Base-by-base conservation (phyloP, 2,797 vertebrate genomes). In the Platyrinchus mystaceus region DNA sequence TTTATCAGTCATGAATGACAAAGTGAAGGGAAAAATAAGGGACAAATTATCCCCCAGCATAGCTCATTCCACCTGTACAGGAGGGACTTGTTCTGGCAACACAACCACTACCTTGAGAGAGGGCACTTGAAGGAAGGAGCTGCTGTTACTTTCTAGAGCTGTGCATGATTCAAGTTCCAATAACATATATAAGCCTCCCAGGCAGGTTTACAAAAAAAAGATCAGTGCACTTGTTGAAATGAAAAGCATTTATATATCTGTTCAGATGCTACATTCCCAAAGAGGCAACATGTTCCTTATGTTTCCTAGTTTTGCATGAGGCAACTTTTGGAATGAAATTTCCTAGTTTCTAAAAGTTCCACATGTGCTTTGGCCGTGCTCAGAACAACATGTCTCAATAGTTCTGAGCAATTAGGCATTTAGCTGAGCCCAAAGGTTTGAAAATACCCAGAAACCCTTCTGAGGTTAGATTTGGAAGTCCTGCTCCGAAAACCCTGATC, bases 1-100 rank as follows among this genome's bases (percentile, higher is more conserved):
- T 87, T 84, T 92, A 81, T 87, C 80, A 82, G 77, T 77, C 63
- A 70, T 49, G 63, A 91, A 55, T 78, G 74, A 79, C 59, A 93
- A 84, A 88, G 13, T 39, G 20, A 58, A 71, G 24, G 34, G 12
- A 12, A 53, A 75, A 49, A 58, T 7, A 36, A 26, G 27, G 41
- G 23, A n/a, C 37, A 27, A n/a, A 68, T 74, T 46, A 20, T 24
- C n/a, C 79, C 49, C 26, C 0, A 6, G 32, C 0, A 0, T 16
- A 28, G 14, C 28, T 92, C 32, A 14, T 20, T 73, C 44, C 60
- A 56, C 43, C 59, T 80, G 50, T 53, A 36, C 27, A 50, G 46
- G 8, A 43, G 21, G 12, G 10, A 44, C 12, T 85, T 73, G 34
- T 12, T 44, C 76, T 63, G 52, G 22, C 52, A 63, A 8, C 4